Percentiles rank a stretch among this genome's conserved stretches.
These are phyloP conservation scores for Chrysotoxum bicinctum DNA, from an alignment of 2,888 invertebrate species.

Conservation along the genomic window DNA sequence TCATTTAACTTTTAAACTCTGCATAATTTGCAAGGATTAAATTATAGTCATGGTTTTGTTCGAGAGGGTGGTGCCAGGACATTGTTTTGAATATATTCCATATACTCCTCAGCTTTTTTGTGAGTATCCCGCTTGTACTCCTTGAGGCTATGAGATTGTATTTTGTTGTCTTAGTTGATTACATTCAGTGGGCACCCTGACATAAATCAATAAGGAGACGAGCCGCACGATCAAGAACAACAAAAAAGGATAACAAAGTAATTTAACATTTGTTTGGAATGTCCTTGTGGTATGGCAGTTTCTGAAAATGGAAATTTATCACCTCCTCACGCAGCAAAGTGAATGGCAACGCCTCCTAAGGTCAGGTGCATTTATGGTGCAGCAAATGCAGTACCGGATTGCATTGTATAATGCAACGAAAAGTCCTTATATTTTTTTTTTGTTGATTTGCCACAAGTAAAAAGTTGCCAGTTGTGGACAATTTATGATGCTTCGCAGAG, in stretches of 20 bases:
- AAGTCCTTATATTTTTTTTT: not conserved
- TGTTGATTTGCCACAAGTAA: not conserved
- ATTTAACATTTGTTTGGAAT: conserved; percentile 32
- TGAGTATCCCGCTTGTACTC: conserved; percentile 4
- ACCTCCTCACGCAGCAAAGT: conserved; percentile 32
- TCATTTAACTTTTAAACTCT: conserved; percentile 73
- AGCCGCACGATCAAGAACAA: conserved; percentile 18
- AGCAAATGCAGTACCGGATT: conserved; percentile 6
- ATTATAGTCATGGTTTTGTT: conserved; percentile 70
- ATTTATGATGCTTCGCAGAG: conserved; percentile 54
- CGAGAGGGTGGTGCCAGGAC: conserved; percentile 56
- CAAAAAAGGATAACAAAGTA: conserved; percentile 32
- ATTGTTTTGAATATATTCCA: conserved; percentile 64
- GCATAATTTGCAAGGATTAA: conserved; percentile 73
- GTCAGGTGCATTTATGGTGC: conserved; percentile 65
- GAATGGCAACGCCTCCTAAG: conserved; percentile 40
- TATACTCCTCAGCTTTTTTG: conserved; percentile 7
- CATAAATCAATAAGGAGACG: conserved; percentile 71
- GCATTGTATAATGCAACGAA: conserved; percentile 18
- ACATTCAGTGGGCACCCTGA: conserved; percentile 54
- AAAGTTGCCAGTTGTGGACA: conserved; percentile 34
- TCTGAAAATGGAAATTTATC: conserved; percentile 51
- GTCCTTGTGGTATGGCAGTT: conserved; percentile 31
- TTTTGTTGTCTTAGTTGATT: conserved; percentile 72
- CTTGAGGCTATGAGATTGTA: conserved; percentile 64